Evolutionary conservation across 2,888 invertebrate genomes (phyloP).

Genomic region (Tryphoninae sp.): DNA sequence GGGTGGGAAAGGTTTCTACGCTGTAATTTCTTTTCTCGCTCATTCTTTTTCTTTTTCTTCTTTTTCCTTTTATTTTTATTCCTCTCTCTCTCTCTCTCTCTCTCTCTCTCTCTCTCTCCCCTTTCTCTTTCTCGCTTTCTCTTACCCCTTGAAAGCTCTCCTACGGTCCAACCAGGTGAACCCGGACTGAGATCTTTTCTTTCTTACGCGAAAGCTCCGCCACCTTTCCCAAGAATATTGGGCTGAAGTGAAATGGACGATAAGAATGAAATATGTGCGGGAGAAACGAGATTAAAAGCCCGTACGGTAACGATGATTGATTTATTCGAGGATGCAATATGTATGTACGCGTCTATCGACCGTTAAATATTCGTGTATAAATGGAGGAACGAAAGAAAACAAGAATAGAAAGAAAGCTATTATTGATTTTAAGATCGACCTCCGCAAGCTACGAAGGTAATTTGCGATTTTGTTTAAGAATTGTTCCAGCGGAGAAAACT

Average conservation of each 20-base stretch:
- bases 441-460: slow-evolving; percentile 9
- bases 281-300: slow-evolving; percentile 21
- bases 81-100: slow-evolving; percentile 16
- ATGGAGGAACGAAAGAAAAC: slow-evolving; percentile 20
- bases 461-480: not conserved
- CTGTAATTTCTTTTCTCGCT: too few relatives aligned
- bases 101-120: too few relatives aligned
- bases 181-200: not conserved
- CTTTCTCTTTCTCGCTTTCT: slow-evolving; percentile 14
- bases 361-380: slow-evolving; percentile 46
- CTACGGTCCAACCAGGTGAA: slow-evolving; percentile 2
- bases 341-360: slow-evolving; percentile 29
- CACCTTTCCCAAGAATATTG: not conserved
- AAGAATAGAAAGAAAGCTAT: slow-evolving; percentile 3
- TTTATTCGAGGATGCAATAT: slow-evolving; percentile 43
- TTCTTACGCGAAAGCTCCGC: not conserved
- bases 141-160: slow-evolving; percentile 7
- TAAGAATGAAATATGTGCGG: slow-evolving; percentile 52
- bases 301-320: slow-evolving; percentile 58
- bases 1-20: slow-evolving; percentile 39
- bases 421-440: slow-evolving; percentile 26
- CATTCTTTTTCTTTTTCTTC: too few relatives aligned
- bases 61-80: slow-evolving; percentile 5
- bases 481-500: not conserved
- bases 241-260: slow-evolving; percentile 49